Base-by-base conservation (phyloP, 2,888 invertebrate species). In the Scaptomyza cyrtandrae region DNA sequence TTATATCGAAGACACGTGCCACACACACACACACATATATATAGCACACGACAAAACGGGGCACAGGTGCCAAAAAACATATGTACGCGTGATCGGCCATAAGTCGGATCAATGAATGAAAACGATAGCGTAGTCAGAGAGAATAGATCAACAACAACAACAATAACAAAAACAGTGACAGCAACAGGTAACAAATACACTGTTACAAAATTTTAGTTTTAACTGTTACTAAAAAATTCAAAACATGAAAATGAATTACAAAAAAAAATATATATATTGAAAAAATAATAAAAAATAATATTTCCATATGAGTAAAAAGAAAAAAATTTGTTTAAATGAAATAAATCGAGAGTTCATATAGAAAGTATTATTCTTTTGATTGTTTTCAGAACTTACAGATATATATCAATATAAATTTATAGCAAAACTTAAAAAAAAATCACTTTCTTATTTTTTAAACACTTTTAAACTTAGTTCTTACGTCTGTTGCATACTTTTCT, bases 41-140 rank as follows among this genome's bases (percentile, higher is more conserved):
- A 46, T 41, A 52, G 41, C 52, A 70, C 55, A 52, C 41, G 48
- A 48, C 65, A n/a, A 41, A 39, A 50, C 43, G 50, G 77, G 14
- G 53, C 65, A 62, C 82, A 87, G 86, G 80, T 79, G 81, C 37
- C 74, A 54, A 82, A 83, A 82, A 82, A 85, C 78, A 75, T 75
- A 78, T 78, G 75, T 74, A 80, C 72, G 84, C 88, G 88, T 88
- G 85, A 85, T 85, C 80, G 78, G 65, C 64, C 74, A 77, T 70
- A 80, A 82, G 76, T 80, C 87, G 73, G 86, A 88, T 85, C 88
- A 73, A 82, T 82, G 80, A 88, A 86, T 86, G 86, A 81, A 80
- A 71, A 56, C 62, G 82, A 87, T 80, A 71, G 70, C 71, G 29
- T 64, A 67, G 70, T 5, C 9, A 44, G 58, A 52, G 53, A 55